phyloP scores from a whole-genome alignment of 2,113 vertebrate genomes.

The Tringa solitaria region DNA sequence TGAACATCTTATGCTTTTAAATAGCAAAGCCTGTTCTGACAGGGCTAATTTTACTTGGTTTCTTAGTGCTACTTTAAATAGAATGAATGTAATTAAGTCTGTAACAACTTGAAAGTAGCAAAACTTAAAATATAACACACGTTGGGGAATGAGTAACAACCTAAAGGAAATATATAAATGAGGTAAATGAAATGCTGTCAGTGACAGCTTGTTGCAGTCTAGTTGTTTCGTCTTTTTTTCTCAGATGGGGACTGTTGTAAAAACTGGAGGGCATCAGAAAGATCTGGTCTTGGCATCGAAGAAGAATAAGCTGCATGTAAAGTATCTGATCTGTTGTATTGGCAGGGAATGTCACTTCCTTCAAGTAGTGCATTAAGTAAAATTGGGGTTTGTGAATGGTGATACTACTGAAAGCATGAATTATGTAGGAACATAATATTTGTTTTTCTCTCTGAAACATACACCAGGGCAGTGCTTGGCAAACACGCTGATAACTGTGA shows the following conservation, averaged over 20 bases:
- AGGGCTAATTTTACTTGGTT: not conserved
- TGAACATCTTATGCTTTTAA: conserved; percentile 18
- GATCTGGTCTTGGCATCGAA: not conserved
- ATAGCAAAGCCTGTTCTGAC: not conserved
- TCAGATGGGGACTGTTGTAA: not conserved
- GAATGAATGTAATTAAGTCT: not conserved
- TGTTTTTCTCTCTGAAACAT: not conserved
- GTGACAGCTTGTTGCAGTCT: not conserved
- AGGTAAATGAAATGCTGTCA: not conserved
- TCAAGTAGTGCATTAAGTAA: not conserved
- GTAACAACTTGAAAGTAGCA: not conserved
- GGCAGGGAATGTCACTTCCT: not conserved
- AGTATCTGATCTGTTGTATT: not conserved
- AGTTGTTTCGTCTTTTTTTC: not conserved
- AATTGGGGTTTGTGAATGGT: not conserved
- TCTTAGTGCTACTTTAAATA: conserved; percentile 11
- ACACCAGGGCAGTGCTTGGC: not conserved
- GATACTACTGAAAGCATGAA: not conserved
- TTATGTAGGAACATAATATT: not conserved
- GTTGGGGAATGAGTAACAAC: not conserved
- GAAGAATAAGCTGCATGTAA: not conserved
- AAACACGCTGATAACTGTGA: not conserved
- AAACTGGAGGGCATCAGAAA: not conserved
- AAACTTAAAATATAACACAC: not conserved
- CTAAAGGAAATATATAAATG: not conserved